Conservation (phyloP, 2,888 invertebrate genomes). For the Stictocephala bisonia region DNA sequence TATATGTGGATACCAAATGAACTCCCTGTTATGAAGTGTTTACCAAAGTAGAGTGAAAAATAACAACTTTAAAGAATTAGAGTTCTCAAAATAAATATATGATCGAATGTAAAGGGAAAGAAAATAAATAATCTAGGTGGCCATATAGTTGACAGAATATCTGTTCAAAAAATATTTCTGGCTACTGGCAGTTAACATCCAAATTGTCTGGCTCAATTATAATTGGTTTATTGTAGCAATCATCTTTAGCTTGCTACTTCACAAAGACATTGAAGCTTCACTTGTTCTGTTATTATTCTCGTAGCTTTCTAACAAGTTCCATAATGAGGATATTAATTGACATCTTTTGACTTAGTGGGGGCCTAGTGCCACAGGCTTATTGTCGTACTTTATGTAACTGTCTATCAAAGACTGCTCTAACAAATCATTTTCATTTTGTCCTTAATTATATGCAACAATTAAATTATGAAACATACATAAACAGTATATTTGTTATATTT, state of each 20-base stretch:
- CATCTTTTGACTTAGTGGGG: constrained; percentile 19
- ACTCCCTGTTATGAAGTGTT: no score
- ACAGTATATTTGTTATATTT: no score
- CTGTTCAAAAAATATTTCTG: no score
- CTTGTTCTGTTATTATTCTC: constrained; percentile 29
- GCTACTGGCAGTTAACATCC: no score
- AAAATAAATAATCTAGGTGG: neutral
- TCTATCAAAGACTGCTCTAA: no score
- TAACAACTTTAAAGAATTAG: no score
- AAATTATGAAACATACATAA: no score
- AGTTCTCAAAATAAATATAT: neutral
- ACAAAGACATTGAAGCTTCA: constrained; percentile 36
- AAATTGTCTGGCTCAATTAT: no score
- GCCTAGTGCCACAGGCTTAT: neutral
- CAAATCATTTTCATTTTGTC: no score
- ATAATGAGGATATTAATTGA: constrained; percentile 36
- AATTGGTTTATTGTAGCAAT: constrained; percentile 36
- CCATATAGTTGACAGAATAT: neutral
- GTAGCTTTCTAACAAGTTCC: constrained; percentile 23
- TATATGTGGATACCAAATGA: no score
- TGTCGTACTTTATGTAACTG: constrained; percentile 17
- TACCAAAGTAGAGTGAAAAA: no score
- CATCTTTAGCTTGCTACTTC: constrained; percentile 8
- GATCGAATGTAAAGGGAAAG: neutral
- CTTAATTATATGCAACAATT: no score